These are phyloP conservation scores for Thaleichthys pacificus DNA, from an alignment of 2,797 vertebrate species.

Conservation along the genomic window DNA sequence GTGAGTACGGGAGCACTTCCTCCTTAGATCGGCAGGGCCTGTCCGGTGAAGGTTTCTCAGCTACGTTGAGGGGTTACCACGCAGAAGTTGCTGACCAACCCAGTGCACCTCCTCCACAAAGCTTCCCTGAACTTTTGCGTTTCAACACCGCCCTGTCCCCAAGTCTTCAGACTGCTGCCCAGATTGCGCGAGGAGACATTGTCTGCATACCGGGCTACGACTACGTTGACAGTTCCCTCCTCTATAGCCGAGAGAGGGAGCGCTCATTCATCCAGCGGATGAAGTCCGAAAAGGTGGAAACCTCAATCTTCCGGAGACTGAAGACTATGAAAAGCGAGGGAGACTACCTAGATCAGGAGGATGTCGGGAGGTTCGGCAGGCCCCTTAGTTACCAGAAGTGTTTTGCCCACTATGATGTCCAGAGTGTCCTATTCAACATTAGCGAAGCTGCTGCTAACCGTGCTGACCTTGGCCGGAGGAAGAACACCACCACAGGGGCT, in stretches of 20 bases:
- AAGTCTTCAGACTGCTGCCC: constrained; percentile 80
- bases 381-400: constrained; percentile 81
- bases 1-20: constrained; percentile 86
- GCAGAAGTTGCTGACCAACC: constrained; percentile 69
- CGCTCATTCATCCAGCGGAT: constrained; percentile 77
- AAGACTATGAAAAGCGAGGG: constrained; percentile 79
- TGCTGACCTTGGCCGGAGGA: constrained; percentile 76
- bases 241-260: constrained; percentile 76
- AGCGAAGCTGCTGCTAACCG: constrained; percentile 81
- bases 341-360: constrained; percentile 76
- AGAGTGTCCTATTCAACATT: constrained; percentile 85
- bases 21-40: constrained; percentile 83
- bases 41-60: constrained; percentile 75
- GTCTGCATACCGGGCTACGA: constrained; percentile 80
- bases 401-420: constrained; percentile 86
- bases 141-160: constrained; percentile 76
- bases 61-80: constrained; percentile 72
- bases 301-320: constrained; percentile 81
- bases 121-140: constrained; percentile 76
- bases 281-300: constrained; percentile 79
- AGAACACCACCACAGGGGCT: constrained; percentile 84
- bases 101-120: constrained; percentile 61
- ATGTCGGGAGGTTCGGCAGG: constrained; percentile 55
- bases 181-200: constrained; percentile 82
- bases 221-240: constrained; percentile 77